A percentile compares a stretch with the other conserved stretches of the same genome.
phyloP scores from a whole-genome alignment of 2,113 vertebrate species.

The Aspiorhynchus laticeps region DNA sequence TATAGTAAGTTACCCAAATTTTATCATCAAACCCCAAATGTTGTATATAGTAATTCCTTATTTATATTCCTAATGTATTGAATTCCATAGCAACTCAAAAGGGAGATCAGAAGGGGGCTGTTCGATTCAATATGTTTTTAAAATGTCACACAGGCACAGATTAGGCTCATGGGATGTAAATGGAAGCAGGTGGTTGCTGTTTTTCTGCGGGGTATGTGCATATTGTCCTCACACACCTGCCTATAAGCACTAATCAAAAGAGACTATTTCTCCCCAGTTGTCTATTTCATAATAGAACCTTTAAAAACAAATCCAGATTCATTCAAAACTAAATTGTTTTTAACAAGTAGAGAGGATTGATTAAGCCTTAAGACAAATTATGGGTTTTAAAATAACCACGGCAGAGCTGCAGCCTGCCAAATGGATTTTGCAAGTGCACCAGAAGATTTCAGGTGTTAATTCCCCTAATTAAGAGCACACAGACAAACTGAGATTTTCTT shows the following conservation, averaged over 20 bases:
- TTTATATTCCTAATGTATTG: not conserved
- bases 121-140: not conserved
- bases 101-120: not conserved
- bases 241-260: slow-evolving; percentile 7
- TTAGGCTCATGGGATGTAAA: slow-evolving; percentile 16
- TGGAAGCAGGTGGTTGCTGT: slow-evolving; percentile 12
- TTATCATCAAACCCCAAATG: not conserved
- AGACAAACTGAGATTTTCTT: not conserved
- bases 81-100: not conserved
- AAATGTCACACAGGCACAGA: slow-evolving; percentile 24
- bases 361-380: slow-evolving; percentile 1
- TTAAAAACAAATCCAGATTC: not conserved
- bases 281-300: not conserved
- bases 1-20: not conserved
- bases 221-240: not conserved
- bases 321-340: not conserved
- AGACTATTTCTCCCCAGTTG: not conserved
- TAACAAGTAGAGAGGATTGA: slow-evolving; percentile 2
- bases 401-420: slow-evolving; percentile 6
- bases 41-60: not conserved
- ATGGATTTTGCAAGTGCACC: slow-evolving; percentile 21
- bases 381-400: not conserved
- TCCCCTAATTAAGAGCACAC: not conserved
- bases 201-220: not conserved
- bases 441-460: not conserved